Percentiles rank a stretch among this genome's conserved stretches.
These are phyloP conservation scores for Engystomops pustulosus DNA, from an alignment of 2,113 vertebrate species.

Conservation along the genomic window DNA sequence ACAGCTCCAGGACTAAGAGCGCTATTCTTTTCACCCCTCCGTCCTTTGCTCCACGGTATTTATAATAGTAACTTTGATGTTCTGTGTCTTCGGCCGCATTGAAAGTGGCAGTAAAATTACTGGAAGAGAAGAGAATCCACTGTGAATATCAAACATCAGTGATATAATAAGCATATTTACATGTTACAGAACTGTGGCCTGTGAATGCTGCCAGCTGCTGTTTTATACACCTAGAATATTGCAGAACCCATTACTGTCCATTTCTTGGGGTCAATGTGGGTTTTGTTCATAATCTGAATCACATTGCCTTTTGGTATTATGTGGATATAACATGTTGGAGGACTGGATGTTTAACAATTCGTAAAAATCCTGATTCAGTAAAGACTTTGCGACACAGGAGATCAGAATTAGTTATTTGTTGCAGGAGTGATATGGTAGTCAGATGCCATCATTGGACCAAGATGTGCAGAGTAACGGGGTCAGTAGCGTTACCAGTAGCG, in stretches of 20 bases:
- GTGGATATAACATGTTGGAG: too few relatives aligned
- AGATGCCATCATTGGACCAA: too few relatives aligned
- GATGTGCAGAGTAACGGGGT: too few relatives aligned
- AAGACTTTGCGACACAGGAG: too few relatives aligned
- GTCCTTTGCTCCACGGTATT: constrained; percentile 17
- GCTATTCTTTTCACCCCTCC: constrained; percentile 31
- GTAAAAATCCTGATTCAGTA: too few relatives aligned
- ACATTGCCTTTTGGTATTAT: background rate
- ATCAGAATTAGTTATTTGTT: too few relatives aligned
- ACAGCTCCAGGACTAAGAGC: constrained; percentile 28
- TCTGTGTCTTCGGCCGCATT: background rate
- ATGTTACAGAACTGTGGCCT: background rate
- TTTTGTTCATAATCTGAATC: too few relatives aligned
- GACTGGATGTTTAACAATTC: too few relatives aligned
- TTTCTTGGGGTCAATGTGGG: background rate
- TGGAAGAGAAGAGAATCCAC: background rate
- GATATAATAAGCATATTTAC: background rate
- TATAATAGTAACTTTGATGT: constrained; percentile 26
- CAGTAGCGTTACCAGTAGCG: too few relatives aligned
- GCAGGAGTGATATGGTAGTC: too few relatives aligned
- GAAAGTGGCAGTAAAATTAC: constrained; percentile 9
- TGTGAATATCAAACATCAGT: background rate
- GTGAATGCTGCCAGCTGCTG: background rate
- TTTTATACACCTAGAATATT: background rate
- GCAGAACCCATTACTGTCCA: background rate